Percentiles rank a stretch among this genome's conserved stretches.
Conservation (phyloP, 2,888 invertebrate species). For the Leucophenga montana region DNA sequence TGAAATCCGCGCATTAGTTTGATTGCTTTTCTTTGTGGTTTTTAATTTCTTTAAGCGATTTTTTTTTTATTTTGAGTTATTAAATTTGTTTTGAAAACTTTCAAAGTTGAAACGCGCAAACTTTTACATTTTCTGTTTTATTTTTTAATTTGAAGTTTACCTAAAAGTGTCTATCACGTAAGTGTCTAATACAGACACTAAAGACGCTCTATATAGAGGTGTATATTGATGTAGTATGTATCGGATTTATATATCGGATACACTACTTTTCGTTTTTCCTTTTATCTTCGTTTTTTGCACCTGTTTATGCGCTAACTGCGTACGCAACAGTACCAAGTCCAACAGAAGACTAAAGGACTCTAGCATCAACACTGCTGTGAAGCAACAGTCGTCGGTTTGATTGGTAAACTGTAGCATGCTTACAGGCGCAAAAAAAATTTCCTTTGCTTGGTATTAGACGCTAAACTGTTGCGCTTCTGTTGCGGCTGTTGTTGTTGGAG, state of each 20-base stretch:
- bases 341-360: constrained; percentile 55
- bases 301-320: constrained; percentile 31
- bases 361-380: constrained; percentile 15
- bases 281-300: not conserved
- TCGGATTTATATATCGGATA: not conserved
- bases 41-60: not conserved
- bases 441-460: constrained; percentile 16
- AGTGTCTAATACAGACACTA: too few species aligned
- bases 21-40: constrained; percentile 2
- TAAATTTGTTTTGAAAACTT: not conserved
- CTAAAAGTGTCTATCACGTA: too few species aligned
- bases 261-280: not conserved
- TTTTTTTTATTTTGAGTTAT: too few species aligned
- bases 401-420: constrained; percentile 29
- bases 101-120: constrained; percentile 7
- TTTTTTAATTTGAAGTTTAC: not conserved
- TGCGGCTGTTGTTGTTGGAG: constrained; percentile 41
- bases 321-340: constrained; percentile 62
- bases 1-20: not conserved
- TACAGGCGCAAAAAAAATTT: constrained; percentile 40
- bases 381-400: constrained; percentile 20
- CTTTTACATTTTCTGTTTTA: not conserved
- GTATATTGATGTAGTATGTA: not conserved
- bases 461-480: constrained; percentile 37
- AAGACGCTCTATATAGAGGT: not conserved